Conservation (phyloP, 1,140 invertebrate species). For the Drosophila equinoxialis region DNA sequence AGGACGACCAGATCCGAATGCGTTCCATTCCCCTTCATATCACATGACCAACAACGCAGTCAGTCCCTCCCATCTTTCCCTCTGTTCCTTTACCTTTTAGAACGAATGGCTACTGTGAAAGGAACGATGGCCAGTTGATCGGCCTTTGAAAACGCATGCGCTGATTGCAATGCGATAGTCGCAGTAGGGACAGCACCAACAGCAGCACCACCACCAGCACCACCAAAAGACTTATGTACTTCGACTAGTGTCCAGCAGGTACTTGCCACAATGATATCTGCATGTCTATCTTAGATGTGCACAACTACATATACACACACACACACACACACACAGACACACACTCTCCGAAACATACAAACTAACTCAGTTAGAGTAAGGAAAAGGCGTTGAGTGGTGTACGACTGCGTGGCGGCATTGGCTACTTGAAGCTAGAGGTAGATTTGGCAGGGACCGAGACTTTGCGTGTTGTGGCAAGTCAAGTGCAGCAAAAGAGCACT, state of each 20-base stretch:
- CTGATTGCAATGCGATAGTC: slow-evolving; percentile 78
- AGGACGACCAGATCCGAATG: slow-evolving; percentile 46
- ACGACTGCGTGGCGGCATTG: slow-evolving; percentile 71
- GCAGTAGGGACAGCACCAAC: slow-evolving; percentile 15
- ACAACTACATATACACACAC: slow-evolving; percentile 44
- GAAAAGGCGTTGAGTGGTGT: slow-evolving; percentile 78
- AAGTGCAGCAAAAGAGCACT: slow-evolving; percentile 68
- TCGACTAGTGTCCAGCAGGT: slow-evolving; percentile 75
- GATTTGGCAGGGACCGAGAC: slow-evolving; percentile 28
- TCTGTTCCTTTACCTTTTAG: slow-evolving; percentile 1
- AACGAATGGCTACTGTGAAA: slow-evolving; percentile 69
- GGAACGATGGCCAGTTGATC: slow-evolving; percentile 70
- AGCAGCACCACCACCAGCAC: slow-evolving; percentile 2
- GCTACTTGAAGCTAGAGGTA: slow-evolving; percentile 58
- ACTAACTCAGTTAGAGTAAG: slow-evolving; percentile 29
- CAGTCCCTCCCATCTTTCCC: background rate
- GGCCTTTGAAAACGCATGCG: slow-evolving; percentile 76
- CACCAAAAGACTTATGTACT: slow-evolving; percentile 53
- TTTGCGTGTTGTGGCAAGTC: slow-evolving; percentile 80
- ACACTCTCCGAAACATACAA: slow-evolving; percentile 25
- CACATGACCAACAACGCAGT: slow-evolving; percentile 21
- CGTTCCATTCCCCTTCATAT: slow-evolving; percentile 6
- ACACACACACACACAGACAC: slow-evolving; percentile 36
- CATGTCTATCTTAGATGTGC: slow-evolving; percentile 81
- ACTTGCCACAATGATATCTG: slow-evolving; percentile 82